Evolutionary conservation across 2,888 invertebrate genomes (phyloP).

Genomic region (Gari tellinella): DNA sequence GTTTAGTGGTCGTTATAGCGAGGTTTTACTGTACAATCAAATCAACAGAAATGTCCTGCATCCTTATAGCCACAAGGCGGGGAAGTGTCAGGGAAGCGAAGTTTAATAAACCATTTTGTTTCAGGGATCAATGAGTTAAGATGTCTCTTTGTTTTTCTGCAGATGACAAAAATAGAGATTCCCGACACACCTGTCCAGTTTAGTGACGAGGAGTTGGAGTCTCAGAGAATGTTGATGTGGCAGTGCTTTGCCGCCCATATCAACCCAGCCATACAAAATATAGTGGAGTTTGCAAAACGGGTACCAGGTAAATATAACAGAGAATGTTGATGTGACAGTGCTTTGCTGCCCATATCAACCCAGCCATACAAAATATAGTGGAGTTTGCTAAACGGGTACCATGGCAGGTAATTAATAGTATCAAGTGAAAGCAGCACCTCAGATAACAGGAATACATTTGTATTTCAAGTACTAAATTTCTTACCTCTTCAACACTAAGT

Average conservation of each 20-base stretch:
- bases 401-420: constrained; percentile 84
- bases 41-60: too few species aligned
- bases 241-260: constrained; percentile 93
- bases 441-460: too few species aligned
- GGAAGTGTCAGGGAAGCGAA: too few species aligned
- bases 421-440: too few species aligned
- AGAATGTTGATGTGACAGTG: constrained; percentile 94
- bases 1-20: too few species aligned
- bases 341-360: constrained; percentile 93
- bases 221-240: constrained; percentile 93
- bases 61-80: too few species aligned
- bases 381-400: constrained; percentile 98
- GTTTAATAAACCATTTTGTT: too few species aligned
- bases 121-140: too few species aligned
- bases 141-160: constrained; percentile 18
- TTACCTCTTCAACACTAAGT: too few species aligned
- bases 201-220: constrained; percentile 86
- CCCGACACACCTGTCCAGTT: constrained; percentile 69
- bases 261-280: constrained; percentile 95
- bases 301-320: constrained; percentile 89
- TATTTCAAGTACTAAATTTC: too few species aligned
- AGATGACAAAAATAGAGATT: constrained; percentile 75
- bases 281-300: constrained; percentile 98
- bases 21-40: too few species aligned
- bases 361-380: constrained; percentile 96